A percentile compares a stretch with the other conserved stretches of the same genome.
Conservation (phyloP, 2,797 vertebrate species). For the Synanceia verrucosa region DNA sequence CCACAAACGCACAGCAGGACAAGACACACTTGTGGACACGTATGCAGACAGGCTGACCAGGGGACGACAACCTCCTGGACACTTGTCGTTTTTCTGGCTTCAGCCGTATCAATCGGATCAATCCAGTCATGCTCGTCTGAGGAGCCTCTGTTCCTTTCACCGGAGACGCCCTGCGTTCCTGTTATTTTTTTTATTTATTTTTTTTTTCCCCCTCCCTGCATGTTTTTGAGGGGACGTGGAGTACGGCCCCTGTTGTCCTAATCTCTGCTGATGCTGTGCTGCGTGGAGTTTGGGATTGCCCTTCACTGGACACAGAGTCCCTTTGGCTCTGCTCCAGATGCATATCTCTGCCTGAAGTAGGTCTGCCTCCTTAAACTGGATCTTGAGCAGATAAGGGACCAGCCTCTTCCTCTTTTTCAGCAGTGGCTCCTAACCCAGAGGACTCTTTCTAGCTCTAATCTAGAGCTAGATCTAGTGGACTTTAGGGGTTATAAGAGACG, state of each 20-base stretch:
- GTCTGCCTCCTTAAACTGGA: conserved; percentile 17
- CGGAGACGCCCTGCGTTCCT: conserved; percentile 55
- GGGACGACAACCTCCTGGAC: conserved; percentile 44
- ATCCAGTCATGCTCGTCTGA: conserved; percentile 61
- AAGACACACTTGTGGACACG: conserved; percentile 43
- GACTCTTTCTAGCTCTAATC: conserved; percentile 62
- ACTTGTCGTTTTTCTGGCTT: conserved; percentile 37
- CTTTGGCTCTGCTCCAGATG: conserved; percentile 54
- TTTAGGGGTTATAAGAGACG: conserved; percentile 44
- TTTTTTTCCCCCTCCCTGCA: neutral
- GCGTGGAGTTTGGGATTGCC: conserved; percentile 36
- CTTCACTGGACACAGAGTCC: conserved; percentile 41
- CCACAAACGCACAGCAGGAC: conserved; percentile 39
- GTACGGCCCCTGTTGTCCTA: conserved; percentile 24
- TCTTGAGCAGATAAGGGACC: conserved; percentile 28
- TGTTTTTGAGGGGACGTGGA: conserved; percentile 24
- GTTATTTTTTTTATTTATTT: no score
- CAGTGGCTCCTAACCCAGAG: conserved; percentile 29
- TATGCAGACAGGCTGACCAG: conserved; percentile 57
- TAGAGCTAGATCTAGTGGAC: conserved; percentile 69
- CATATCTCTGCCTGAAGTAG: conserved; percentile 35
- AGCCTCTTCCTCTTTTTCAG: conserved; percentile 25
- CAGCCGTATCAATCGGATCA: conserved; percentile 73
- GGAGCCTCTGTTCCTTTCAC: conserved; percentile 50
- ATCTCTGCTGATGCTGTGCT: conserved; percentile 20